phyloP scores from a whole-genome alignment of 2,113 vertebrate genomes.

The Mustela lutreola region DNA sequence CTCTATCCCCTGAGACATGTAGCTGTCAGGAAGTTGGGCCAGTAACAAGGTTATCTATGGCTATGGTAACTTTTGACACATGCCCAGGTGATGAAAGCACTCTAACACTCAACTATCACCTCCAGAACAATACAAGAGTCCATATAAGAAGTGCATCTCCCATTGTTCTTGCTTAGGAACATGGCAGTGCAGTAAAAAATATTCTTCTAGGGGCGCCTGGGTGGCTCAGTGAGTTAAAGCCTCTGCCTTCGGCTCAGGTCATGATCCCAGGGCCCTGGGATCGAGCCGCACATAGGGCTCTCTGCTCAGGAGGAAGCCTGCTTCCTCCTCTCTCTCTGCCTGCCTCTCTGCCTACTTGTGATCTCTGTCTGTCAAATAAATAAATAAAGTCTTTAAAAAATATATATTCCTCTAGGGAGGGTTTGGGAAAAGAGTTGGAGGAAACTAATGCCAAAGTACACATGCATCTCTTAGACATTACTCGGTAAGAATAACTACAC shows the following conservation, averaged over 20 bases:
- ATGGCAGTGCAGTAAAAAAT: neutral
- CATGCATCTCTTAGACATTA: neutral
- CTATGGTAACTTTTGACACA: neutral
- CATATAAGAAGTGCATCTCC: neutral
- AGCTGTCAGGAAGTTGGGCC: neutral
- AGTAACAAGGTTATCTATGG: neutral
- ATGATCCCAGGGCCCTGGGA: too few species aligned
- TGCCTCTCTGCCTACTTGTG: too few species aligned
- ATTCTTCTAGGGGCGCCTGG: neutral
- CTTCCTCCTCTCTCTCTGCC: too few species aligned
- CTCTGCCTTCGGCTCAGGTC: too few species aligned
- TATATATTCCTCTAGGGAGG: neutral
- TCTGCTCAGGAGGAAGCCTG: too few species aligned
- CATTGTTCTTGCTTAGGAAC: neutral
- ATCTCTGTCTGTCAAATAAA: too few species aligned
- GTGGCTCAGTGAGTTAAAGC: too few species aligned
- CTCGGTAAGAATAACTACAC: neutral
- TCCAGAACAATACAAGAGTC: neutral
- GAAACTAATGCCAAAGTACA: neutral
- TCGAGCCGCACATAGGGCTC: too few species aligned
- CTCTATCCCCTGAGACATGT: neutral
- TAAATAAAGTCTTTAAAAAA: too few species aligned
- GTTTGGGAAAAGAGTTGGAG: neutral
- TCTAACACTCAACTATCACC: neutral
- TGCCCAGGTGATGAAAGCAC: neutral